Conservation (phyloP, 2,113 vertebrate species). For the Budorcas taxicolor region DNA sequence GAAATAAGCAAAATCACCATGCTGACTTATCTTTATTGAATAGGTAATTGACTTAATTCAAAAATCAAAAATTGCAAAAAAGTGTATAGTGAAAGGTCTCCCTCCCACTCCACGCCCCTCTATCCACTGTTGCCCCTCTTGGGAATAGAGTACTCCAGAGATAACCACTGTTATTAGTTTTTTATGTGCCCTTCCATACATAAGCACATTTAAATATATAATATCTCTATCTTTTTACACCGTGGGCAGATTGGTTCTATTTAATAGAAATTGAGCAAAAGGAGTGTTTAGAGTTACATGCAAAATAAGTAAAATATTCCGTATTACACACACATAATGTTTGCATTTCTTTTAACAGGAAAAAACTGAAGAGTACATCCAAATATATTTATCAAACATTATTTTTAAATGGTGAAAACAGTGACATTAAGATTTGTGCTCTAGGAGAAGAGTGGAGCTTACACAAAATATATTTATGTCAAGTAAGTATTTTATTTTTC, state of each 20-base stretch:
- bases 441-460: slow-evolving; percentile 97
- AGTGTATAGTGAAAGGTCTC: neutral
- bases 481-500: slow-evolving; percentile 81
- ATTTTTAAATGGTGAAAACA: slow-evolving; percentile 97
- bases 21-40: neutral
- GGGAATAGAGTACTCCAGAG: neutral
- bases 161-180: neutral
- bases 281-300: neutral
- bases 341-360: slow-evolving; percentile 80
- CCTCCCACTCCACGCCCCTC: neutral
- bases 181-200: neutral
- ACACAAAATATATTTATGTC: slow-evolving; percentile 97
- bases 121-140: neutral
- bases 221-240: neutral
- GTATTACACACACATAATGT: neutral
- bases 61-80: neutral
- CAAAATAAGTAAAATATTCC: slow-evolving; percentile 16
- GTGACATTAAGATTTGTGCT: slow-evolving; percentile 94
- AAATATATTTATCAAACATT: slow-evolving; percentile 98
- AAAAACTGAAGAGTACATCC: slow-evolving; percentile 95
- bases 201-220: neutral
- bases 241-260: neutral
- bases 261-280: neutral
- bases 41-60: slow-evolving; percentile 3
- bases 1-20: neutral